Conservation (phyloP, 2,888 invertebrate species). For the Heteromurus nitidus region DNA sequence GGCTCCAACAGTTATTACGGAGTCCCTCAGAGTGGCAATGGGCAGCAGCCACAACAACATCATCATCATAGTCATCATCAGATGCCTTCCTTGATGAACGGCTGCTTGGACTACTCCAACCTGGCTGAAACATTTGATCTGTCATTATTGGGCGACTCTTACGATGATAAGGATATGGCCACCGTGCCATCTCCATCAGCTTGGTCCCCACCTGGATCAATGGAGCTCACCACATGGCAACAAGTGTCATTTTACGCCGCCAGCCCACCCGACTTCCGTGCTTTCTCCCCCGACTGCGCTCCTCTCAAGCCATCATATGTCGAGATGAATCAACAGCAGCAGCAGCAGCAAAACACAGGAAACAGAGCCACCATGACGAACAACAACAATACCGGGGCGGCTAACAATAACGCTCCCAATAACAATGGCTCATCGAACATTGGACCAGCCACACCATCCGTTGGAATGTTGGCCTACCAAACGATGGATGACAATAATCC, state of each 20-base stretch:
- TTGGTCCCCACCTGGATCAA: constrained; percentile 66
- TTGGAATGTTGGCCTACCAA: constrained; percentile 12
- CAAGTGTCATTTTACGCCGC: constrained; percentile 71
- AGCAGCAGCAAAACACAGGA: constrained; percentile 26
- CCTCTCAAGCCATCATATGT: constrained; percentile 39
- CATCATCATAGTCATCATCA: constrained; percentile 24
- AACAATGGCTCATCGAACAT: constrained; percentile 17
- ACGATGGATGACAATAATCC: background rate
- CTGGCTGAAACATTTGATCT: constrained; percentile 72
- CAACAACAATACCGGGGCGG: background rate
- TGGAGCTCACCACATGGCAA: constrained; percentile 70
- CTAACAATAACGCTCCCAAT: constrained; percentile 16
- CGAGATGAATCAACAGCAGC: constrained; percentile 25
- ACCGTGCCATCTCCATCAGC: constrained; percentile 73
- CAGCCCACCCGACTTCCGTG: constrained; percentile 69
- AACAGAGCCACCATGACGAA: background rate
- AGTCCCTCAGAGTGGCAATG: constrained; percentile 75
- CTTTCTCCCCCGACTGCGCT: constrained; percentile 68
- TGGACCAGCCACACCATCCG: constrained; percentile 18
- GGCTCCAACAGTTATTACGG: constrained; percentile 40
- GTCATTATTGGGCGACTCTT: constrained; percentile 70
- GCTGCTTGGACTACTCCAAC: constrained; percentile 59
- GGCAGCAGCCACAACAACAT: constrained; percentile 72
- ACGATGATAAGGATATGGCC: constrained; percentile 72
- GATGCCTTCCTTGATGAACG: constrained; percentile 53